These are phyloP conservation scores for Xiphophorus birchmanni DNA, from an alignment of 2,797 vertebrate genomes.

Conservation along the genomic window DNA sequence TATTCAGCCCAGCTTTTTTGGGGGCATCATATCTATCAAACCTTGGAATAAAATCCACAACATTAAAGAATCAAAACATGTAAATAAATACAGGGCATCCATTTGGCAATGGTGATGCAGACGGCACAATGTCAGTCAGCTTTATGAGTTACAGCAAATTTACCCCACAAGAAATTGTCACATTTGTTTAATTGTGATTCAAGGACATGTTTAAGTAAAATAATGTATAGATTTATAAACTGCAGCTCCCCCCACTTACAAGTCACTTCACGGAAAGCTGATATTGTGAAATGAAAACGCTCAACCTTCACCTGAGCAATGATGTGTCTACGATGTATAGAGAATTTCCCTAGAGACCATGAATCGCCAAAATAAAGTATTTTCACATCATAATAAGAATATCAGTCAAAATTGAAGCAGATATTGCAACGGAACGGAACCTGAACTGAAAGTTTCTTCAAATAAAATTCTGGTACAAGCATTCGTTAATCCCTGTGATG, in stretches of 20 bases:
- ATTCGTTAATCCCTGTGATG: background rate
- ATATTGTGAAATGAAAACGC: background rate
- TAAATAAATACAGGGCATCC: background rate
- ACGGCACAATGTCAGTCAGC: background rate
- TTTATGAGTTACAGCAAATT: background rate
- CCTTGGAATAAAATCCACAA: background rate
- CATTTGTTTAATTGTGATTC: background rate
- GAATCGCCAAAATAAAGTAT: background rate
- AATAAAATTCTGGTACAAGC: background rate
- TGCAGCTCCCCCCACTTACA: background rate
- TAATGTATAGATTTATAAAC: background rate
- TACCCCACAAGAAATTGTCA: background rate
- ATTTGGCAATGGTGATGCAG: background rate
- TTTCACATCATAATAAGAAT: background rate
- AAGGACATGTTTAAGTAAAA: background rate
- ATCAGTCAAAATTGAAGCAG: background rate
- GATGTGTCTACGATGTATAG: background rate
- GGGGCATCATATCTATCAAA: background rate
- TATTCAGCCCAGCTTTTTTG: background rate
- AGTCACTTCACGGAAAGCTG: background rate
- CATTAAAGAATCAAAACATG: background rate
- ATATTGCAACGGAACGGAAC: background rate
- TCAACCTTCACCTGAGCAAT: background rate
- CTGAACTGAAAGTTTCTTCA: background rate
- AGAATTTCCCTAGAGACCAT: background rate